phyloP scores from a whole-genome alignment of 2,888 invertebrate species.

The Diploptera punctata region DNA sequence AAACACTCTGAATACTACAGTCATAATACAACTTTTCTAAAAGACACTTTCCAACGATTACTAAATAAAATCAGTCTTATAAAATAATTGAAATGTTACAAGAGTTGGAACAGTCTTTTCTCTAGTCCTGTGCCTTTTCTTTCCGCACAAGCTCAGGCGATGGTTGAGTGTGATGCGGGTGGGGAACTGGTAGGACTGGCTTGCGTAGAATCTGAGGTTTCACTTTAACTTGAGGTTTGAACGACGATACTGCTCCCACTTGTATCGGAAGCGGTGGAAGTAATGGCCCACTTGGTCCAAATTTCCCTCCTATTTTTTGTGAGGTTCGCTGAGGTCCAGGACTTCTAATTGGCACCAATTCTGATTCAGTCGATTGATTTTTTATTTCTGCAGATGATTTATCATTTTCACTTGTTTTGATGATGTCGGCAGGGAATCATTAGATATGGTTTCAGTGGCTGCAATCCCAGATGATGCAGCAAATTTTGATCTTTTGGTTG shows the following conservation, averaged over 20 bases:
- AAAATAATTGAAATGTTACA: conserved; percentile 32
- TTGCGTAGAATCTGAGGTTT: conserved; percentile 83
- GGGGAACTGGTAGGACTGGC: conserved; percentile 59
- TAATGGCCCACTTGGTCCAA: conserved; percentile 59
- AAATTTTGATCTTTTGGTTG: conserved; percentile 43
- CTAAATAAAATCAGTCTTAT: conserved; percentile 38
- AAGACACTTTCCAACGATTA: conserved; percentile 22
- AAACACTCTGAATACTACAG: background rate
- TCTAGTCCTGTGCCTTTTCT: conserved; percentile 31
- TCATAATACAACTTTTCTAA: conserved; percentile 18
- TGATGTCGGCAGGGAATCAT: conserved; percentile 32
- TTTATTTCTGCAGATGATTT: conserved; percentile 38
- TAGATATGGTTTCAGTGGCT: conserved; percentile 42
- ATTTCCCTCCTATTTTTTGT: conserved; percentile 65
- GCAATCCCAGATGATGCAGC: conserved; percentile 36
- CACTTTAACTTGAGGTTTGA: conserved; percentile 77
- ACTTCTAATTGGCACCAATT: conserved; percentile 48
- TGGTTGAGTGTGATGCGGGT: conserved; percentile 31
- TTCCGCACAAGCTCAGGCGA: conserved; percentile 35
- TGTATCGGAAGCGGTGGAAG: conserved; percentile 48
- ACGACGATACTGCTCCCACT: conserved; percentile 33
- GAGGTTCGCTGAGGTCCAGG: conserved; percentile 67
- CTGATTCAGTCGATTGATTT: conserved; percentile 40
- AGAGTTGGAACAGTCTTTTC: background rate
- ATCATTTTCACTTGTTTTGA: conserved; percentile 29